Conservation (phyloP, 2,113 vertebrate genomes). For the Passer domesticus region DNA sequence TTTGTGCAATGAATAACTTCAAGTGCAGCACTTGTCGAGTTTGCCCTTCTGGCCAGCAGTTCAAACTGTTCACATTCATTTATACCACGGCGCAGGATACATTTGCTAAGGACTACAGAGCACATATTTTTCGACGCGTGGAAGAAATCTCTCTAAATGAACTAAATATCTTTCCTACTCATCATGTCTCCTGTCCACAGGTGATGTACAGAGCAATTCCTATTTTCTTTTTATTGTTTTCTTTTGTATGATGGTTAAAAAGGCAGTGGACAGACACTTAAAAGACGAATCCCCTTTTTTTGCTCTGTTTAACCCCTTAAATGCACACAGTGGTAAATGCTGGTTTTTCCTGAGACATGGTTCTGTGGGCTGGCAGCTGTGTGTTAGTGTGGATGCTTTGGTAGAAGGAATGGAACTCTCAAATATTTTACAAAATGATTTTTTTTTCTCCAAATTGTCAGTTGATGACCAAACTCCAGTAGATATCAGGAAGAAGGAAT, state of each 20-base stretch:
- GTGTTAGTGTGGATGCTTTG: not conserved
- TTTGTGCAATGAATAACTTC: not conserved
- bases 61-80: not conserved
- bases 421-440: not conserved
- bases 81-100: not conserved
- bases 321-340: not conserved
- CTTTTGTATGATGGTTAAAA: not conserved
- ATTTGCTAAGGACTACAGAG: not conserved
- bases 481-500: not conserved
- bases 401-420: not conserved
- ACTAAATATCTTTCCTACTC: not conserved
- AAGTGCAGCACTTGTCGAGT: not conserved
- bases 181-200: not conserved
- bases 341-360: fast-evolving
- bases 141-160: not conserved
- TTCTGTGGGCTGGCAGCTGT: not conserved
- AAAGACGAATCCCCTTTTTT: not conserved
- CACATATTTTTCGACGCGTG: fast-evolving
- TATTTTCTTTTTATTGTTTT: slow-evolving; percentile 1
- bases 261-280: not conserved
- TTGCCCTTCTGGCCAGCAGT: not conserved
- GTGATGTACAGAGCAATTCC: not conserved
- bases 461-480: not conserved
- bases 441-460: not conserved
- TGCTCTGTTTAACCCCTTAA: not conserved